Evolutionary conservation across 2,113 vertebrate species (phyloP), one percentile per base, ranked within the genome.

Genomic region (Brachypteracias leptosomus): DNA sequence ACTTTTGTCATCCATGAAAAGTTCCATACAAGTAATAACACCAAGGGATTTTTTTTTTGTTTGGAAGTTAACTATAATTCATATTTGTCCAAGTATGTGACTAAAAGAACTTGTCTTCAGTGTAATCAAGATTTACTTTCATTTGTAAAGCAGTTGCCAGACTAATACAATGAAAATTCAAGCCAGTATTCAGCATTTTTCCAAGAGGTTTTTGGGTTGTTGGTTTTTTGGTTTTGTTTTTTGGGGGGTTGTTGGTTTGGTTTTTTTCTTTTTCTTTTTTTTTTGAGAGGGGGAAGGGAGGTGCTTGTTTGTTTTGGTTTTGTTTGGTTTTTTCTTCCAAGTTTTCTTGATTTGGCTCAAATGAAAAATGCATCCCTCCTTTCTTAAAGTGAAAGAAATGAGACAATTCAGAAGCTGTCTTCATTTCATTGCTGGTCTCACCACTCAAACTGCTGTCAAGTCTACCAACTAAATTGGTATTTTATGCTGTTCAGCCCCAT

Each of bases 401-500:
- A 93, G 63, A 79, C 52, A 86, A 84, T 87, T 86, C 85, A 94
- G 88, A 84, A 93, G 76, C 88, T 71, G 72, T 61, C 76, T 90
- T 90, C 49, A 38, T 95, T 96, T 86, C 88, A 75, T 51, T 95
- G 76, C 83, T 81, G 85, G 83, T 95, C 90, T 95, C 82, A 78
- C 82, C 82, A 95, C 46, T 85, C 74, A 88, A 79, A 80, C 0
- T 88, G 85, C 85, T 93, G 90, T 91, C 92, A 96, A 96, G 90
- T 88, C 93, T 90, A 94, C 85, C 91, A 94, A 67, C 88, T 93
- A 89, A 94, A 95, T 75, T 78, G 86, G 88, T 92, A 85, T 94
- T 96, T 96, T 84, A 95, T 3, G 0, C 47, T 81, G 95, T 86
- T 97, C 89, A 96, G 93, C 93, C 52, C 92, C 95, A 92, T 84